These are phyloP conservation scores for Heliornis fulica DNA, from an alignment of 2,113 vertebrate species.

Conservation along the genomic window DNA sequence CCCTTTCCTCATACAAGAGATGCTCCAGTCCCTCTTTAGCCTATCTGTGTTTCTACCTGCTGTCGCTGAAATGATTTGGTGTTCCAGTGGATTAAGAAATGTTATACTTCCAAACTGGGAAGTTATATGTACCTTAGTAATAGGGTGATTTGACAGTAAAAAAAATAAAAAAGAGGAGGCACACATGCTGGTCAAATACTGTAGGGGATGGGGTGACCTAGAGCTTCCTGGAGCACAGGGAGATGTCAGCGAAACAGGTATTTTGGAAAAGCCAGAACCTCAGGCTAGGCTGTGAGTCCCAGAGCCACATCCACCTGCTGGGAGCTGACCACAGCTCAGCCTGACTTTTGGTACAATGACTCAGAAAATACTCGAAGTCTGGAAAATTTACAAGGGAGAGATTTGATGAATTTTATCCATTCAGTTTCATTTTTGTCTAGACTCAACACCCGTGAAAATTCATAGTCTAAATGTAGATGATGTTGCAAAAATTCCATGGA, in stretches of 20 bases:
- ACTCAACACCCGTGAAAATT: neutral
- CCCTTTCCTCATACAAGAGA: too few relatives aligned
- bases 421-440: neutral
- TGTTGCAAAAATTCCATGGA: neutral
- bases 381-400: neutral
- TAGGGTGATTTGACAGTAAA: neutral
- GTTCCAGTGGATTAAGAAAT: neutral
- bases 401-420: neutral
- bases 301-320: neutral
- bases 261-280: rapidly evolving
- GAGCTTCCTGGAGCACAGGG: rapidly evolving
- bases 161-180: neutral
- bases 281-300: neutral
- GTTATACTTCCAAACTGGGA: neutral
- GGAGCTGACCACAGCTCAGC: neutral
- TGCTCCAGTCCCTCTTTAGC: too few relatives aligned
- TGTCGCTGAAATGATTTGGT: neutral
- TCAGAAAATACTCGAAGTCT: neutral
- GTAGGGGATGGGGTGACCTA: neutral
- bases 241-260: neutral
- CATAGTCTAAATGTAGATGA: neutral
- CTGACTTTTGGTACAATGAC: neutral
- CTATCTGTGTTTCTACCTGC: neutral
- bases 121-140: neutral
- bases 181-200: neutral